Conservation (phyloP, 2,113 vertebrate genomes). For the Anhinga anhinga region DNA sequence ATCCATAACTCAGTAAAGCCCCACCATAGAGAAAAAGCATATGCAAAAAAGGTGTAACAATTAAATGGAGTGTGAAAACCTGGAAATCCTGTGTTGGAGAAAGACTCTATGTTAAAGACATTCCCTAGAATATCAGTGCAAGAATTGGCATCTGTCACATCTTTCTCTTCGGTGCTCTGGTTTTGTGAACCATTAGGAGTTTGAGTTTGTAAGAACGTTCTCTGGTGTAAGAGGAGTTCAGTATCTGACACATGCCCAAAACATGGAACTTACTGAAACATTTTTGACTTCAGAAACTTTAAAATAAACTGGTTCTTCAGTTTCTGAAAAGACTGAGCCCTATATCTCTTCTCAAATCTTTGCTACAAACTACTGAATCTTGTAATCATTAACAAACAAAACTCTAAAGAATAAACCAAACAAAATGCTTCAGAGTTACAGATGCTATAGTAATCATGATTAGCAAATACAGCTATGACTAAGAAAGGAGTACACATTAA, state of each 20-base stretch:
- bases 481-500: not conserved
- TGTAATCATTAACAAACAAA: not conserved
- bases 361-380: not conserved
- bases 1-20: slow-evolving; percentile 4
- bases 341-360: not conserved
- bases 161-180: not conserved
- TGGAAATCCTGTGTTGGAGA: not conserved
- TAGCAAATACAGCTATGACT: not conserved
- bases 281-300: not conserved
- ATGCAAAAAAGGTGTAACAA: not conserved
- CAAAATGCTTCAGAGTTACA: not conserved
- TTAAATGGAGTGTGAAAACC: not conserved
- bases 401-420: not conserved
- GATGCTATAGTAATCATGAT: not conserved
- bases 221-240: not conserved
- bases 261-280: not conserved
- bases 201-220: not conserved
- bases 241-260: not conserved
- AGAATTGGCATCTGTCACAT: not conserved
- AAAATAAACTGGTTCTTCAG: not conserved
- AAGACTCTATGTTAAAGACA: not conserved
- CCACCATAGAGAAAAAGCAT: not conserved
- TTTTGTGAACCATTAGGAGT: not conserved
- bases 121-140: not conserved
- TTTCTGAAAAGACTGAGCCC: not conserved